Base-by-base conservation (phyloP, 2,113 vertebrate genomes). In the Python bivittatus region DNA sequence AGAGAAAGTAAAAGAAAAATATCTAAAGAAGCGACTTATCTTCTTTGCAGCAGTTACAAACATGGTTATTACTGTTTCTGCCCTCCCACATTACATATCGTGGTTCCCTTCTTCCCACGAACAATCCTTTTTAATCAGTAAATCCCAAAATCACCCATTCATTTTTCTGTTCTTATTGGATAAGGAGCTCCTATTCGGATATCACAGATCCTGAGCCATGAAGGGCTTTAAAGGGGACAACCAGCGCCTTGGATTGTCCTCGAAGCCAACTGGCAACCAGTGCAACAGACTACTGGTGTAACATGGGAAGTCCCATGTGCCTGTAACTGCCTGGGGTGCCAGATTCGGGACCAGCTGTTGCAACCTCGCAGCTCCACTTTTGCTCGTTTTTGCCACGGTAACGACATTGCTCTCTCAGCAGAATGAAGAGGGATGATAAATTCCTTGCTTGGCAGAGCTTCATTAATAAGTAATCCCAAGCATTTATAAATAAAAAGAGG, bases 401-500 rank as follows among this genome's bases (percentile, higher is more conserved):
- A 33, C 33, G 7, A 7, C 61, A 6, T 38, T 8, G 33, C 33
- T 72, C 11, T 33, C 29, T 33, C 11, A 92, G 93, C 91, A 91
- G 93, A 91, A 94, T 89, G 89, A 92, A 95, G 93, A 94, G 94
- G 94, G 92, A 95, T 94, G 96, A 96, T 96, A 94, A 97, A 97
- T 97, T 97, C 95, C 96, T 95, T 96, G 72, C 94, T 95, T 93
- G 96, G 96, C 42, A 95, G 96, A 84, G 95, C 91, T 5, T 94
- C 94, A 96, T 97, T 98, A 97, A 97, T 79, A 79, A 79, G 97
- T 97, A 97, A 97, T 96, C 96, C 96, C 95, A 94, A 96, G 95
- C 97, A 94, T 97, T 97, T 97, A 96, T 98, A 97, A 97, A 97
- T 97, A 97, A 97, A 61, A 96, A 79, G 88, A 97, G 95, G 97